Evolutionary conservation across 2,888 invertebrate species (phyloP).

Genomic region (Graphium colonna): DNA sequence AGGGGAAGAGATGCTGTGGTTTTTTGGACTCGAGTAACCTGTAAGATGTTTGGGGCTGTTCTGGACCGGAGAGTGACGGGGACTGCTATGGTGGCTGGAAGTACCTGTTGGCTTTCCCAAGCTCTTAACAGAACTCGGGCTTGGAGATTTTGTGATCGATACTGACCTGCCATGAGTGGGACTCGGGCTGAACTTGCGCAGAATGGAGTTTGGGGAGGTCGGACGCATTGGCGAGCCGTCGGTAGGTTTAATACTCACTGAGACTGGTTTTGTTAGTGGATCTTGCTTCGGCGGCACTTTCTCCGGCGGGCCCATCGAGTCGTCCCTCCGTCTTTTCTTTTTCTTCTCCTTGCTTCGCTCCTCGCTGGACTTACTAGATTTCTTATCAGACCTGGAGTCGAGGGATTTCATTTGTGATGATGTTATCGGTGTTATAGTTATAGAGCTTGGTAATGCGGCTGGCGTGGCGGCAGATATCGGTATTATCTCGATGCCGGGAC

Average conservation of each 20-base stretch:
- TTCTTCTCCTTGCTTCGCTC: slow-evolving; percentile 83
- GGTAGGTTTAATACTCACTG: slow-evolving; percentile 86
- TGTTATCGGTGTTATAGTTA: slow-evolving; percentile 92
- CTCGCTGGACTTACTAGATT: slow-evolving; percentile 66
- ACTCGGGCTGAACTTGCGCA: slow-evolving; percentile 86
- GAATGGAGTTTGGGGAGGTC: slow-evolving; percentile 83
- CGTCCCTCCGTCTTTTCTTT: slow-evolving; percentile 87
- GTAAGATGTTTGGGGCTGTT: slow-evolving; percentile 87
- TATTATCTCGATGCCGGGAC: slow-evolving; percentile 92
- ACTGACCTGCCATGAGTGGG: slow-evolving; percentile 84
- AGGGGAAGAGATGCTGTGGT: slow-evolving; percentile 88
- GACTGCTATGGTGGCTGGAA: slow-evolving; percentile 82
- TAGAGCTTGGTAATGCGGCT: slow-evolving; percentile 86
- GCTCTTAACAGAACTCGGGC: slow-evolving; percentile 64
- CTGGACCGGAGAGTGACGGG: slow-evolving; percentile 88
- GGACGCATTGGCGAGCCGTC: slow-evolving; percentile 82
- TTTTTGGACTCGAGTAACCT: slow-evolving; percentile 87
- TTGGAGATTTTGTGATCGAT: slow-evolving; percentile 82
- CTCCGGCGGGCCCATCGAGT: slow-evolving; percentile 90
- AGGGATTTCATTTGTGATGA: slow-evolving; percentile 75
- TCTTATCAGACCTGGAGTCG: slow-evolving; percentile 72
- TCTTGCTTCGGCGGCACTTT: slow-evolving; percentile 88
- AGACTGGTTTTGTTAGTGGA: slow-evolving; percentile 84
- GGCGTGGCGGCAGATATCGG: slow-evolving; percentile 85
- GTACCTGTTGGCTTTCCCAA: slow-evolving; percentile 73